Base-by-base conservation (phyloP, 2,797 vertebrate species). In the Argentina silus region DNA sequence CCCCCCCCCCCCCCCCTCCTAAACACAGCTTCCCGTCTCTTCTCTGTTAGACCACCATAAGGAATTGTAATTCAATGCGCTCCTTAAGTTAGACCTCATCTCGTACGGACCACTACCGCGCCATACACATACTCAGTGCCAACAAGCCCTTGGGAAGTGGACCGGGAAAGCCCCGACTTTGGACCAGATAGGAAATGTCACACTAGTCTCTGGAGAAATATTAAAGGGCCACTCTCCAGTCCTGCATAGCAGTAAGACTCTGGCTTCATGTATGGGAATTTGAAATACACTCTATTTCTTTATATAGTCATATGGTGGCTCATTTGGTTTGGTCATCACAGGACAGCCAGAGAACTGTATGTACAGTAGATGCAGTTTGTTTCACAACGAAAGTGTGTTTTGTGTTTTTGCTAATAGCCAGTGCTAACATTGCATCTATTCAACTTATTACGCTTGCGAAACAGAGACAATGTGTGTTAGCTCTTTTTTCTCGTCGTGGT, bases 101-200 rank as follows among this genome's bases (percentile, higher is more conserved):
- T 70, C 12, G 27, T 23, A 42, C 48, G 73, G 83, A 74, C 82
- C 79, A 82, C 78, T 83, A 85, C 70, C 44, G 63, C 63, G 73
- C 71, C 79, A 85, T 4, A 55, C 47, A 9, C 71, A 76, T 68
- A 43, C 27, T 70, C 75, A 76, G 63, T 72, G 78, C 83, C 67
- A 82, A 74, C 67, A 83, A 82, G 81, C 70, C 81, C 77, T 76
- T 84, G 86, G 84, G 78, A 89, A 80, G 75, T 42, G 51, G 70
- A 78, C 62, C 57, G 75, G 86, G 83, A 82, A 89, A 88, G 69
- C 82, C 84, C 86, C 69, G 45, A 12, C 61, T 75, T 73, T 84
- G 69, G 72, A 83, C 74, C 60, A 75, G 59, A 78, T 83, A 78
- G 78, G 70, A 67, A 84, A 85, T 81, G 79, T 83, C 61, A 85